Base-by-base conservation (phyloP, 2,797 vertebrate species). In the Cynopterus sphinx region DNA sequence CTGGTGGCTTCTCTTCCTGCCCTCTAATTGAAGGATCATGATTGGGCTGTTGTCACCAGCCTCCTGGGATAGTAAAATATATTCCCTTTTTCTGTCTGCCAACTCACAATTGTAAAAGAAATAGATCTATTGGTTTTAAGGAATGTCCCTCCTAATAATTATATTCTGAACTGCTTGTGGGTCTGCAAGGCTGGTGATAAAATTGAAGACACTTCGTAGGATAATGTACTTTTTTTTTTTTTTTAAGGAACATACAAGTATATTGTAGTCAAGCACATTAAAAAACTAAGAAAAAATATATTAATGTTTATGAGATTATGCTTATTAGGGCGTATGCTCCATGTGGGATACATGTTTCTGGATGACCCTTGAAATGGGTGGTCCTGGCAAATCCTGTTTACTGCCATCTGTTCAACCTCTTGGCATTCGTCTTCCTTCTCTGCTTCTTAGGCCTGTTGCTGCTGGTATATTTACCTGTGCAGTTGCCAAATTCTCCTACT, bases 401-500 rank as follows among this genome's bases (percentile, higher is more conserved):
- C 95, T 86, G 95, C 82, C 28, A 97, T 92, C 8, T 90, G 97
- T 74, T 98, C 98, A 4, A 94, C 67, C 84, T 99, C 98, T 41
- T 31, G 94, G 49, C 95, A 96, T 6, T 95, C 97, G 97, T 99
- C 93, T 5, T 97, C 97, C 46, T 97, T 96, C 95, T 98, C 97
- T 7, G 91, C 92, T 3, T 92, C 77, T 1, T 12, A 91, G 9
- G 97, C 77, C 41, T 70, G 95, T 84, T 98, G 98, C 83, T 92
- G 97, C 41, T 96, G 82, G 87, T 98, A 61, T 4, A 99, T 98
- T 96, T 99, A 99, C 92, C 97, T 97, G 70, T 95, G 36, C 13
- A 99, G 98, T 21, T 99, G 98, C 96, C 17, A 97, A 97, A 91
- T 98, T 97, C 82, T 99, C 98, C 39, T 98, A 95, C 10, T 99